Percentiles rank a stretch among this genome's conserved stretches.
These are phyloP conservation scores for Drepana arcuata DNA, from an alignment of 1,140 invertebrate genomes.

Conservation along the genomic window DNA sequence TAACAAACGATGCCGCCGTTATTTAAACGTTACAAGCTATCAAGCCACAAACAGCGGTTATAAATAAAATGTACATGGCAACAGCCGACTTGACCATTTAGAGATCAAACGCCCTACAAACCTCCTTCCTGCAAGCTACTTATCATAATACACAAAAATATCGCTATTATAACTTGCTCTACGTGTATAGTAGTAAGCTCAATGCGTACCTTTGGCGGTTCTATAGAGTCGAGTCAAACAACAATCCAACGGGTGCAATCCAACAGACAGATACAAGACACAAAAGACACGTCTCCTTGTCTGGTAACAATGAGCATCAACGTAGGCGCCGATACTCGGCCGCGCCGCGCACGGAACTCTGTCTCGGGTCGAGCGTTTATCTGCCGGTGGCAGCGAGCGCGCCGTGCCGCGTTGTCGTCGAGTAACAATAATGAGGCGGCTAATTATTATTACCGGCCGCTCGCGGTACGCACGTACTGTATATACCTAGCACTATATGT, in stretches of 20 bases:
- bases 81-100: no score
- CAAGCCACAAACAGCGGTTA: no score
- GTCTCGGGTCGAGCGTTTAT: conserved; percentile 28
- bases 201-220: no score
- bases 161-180: no score
- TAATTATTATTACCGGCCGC: conserved; percentile 55
- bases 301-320: conserved; percentile 17
- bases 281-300: conserved; percentile 15
- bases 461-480: conserved; percentile 29
- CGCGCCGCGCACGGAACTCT: conserved; percentile 10
- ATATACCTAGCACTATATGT: conserved; percentile 24
- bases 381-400: conserved; percentile 33
- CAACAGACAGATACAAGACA: conserved; percentile 14
- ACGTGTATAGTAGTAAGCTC: no score
- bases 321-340: conserved; percentile 13
- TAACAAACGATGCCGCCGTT: no score
- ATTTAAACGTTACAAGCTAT: no score
- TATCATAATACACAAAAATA: no score
- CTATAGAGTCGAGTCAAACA: conserved; percentile 11
- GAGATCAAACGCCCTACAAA: conserved; percentile 12
- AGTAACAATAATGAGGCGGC: conserved; percentile 42
- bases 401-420: conserved; percentile 25
- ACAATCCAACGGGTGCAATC: conserved; percentile 22
- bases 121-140: no score
- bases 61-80: no score